Percentiles rank a stretch among this genome's conserved stretches.
phyloP scores from a whole-genome alignment of 1,140 invertebrate species.

The Cepaea nemoralis region DNA sequence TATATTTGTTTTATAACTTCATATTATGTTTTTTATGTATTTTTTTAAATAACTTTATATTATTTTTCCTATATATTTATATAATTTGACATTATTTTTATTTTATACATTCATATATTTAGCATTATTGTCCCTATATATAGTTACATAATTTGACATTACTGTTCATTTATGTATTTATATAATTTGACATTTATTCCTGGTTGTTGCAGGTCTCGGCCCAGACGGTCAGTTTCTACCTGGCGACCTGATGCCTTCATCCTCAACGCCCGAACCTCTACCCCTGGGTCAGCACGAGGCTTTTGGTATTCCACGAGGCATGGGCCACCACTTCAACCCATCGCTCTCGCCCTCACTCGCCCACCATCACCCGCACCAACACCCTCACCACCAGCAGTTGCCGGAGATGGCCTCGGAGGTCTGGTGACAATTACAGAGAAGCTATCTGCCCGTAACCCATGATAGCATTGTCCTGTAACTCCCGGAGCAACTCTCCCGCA shows the following conservation, averaged over 20 bases:
- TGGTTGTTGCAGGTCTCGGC: constrained; percentile 15
- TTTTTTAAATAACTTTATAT: too few relatives aligned
- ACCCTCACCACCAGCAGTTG: constrained; percentile 29
- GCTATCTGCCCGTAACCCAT: background rate
- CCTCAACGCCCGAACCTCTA: constrained; percentile 36
- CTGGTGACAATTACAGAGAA: constrained; percentile 29
- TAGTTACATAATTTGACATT: too few relatives aligned
- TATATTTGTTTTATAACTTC: too few relatives aligned
- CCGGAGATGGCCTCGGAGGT: constrained; percentile 34
- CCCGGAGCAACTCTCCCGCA: background rate
- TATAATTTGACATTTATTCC: too few relatives aligned
- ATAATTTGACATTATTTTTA: too few relatives aligned
- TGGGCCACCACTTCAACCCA: constrained; percentile 36
- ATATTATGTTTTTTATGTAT: too few relatives aligned
- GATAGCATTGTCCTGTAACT: background rate
- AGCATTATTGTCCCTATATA: too few relatives aligned
- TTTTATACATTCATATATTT: too few relatives aligned
- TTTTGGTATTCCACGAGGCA: constrained; percentile 16
- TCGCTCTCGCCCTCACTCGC: constrained; percentile 34
- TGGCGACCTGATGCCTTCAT: constrained; percentile 39
- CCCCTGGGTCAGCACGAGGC: constrained; percentile 29
- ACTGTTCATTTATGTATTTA: too few relatives aligned
- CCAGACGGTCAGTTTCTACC: constrained; percentile 35
- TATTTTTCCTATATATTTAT: too few relatives aligned
- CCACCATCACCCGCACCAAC: constrained; percentile 32